Base-by-base conservation (phyloP, 1,140 invertebrate species). In the Episyrphus balteatus region DNA sequence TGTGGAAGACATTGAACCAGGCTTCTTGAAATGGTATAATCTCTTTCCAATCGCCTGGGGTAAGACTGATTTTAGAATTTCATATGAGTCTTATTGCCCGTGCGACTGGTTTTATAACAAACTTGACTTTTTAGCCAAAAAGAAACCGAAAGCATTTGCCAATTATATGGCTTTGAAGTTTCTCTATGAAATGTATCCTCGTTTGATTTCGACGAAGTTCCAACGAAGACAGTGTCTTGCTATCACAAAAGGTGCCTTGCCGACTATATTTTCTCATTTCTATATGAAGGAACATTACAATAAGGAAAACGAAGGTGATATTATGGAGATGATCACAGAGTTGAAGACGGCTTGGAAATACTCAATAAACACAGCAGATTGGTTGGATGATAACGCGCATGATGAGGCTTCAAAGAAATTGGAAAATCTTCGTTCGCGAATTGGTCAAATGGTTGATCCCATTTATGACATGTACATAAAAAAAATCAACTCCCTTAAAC, bases 351-450 rank as follows among this genome's bases (percentile, higher is more conserved):
- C 82, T 44, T 75, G 77, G 38, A 53, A 70, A 11, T 59, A 70
- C 36, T 71, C 83, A 2, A 57, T 88, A 0, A 66, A 75, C 33
- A 72, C 76, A 49, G 75, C 78, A 8, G 74, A 80, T 36, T 87
- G 84, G 84, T 79, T 87, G 74, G 83, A 86, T 53, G 64, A 73
- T 7, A 84, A 2, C 73, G 71, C 44, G 58, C 56, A 48, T 70
- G 71, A 46, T n/a, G n/a, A n/a, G n/a, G 79, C 79, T 7, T 47
- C 76, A 38, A 68, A 73, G 0, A 81, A 81, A 59, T 72, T 75
- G 9, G 63, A 69, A 18, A 66, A 70, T 0, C 80, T 82, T 54
- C 57, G 64, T 5, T 61, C 73, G 0, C 70, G 76, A 42, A 73
- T 82, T 43, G 79, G 73, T 3, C 77, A 77, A 50, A 77, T 74